Evolutionary conservation across 2,888 invertebrate genomes (phyloP).

Genomic region (Drosophila robusta): DNA sequence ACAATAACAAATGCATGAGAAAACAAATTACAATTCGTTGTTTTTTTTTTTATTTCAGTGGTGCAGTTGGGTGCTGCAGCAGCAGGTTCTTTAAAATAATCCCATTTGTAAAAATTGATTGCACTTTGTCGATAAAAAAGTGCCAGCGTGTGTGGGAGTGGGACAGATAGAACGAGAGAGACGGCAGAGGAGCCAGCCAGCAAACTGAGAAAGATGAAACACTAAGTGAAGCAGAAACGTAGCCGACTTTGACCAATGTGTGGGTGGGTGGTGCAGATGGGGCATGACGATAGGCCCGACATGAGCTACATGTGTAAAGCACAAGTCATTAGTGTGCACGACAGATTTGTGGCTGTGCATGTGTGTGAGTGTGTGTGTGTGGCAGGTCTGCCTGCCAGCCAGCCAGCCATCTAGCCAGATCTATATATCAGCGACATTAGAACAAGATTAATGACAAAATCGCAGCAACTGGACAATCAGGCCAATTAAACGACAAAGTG

Average conservation of each 20-base stretch:
- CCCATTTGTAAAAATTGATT: constrained; percentile 81
- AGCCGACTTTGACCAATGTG: constrained; percentile 56
- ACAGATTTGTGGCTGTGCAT: constrained; percentile 59
- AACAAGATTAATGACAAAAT: constrained; percentile 59
- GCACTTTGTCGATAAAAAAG: constrained; percentile 79
- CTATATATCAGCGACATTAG: constrained; percentile 36
- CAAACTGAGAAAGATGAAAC: constrained; percentile 61
- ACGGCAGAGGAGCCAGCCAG: constrained; percentile 8
- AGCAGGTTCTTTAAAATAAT: constrained; percentile 71
- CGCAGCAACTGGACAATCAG: constrained; percentile 38
- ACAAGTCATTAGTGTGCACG: constrained; percentile 74
- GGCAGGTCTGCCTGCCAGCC: constrained; percentile 7
- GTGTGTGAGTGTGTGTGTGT: constrained; percentile 34
- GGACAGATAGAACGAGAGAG: constrained; percentile 1
- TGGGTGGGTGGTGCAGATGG: constrained; percentile 24
- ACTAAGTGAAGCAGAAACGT: constrained; percentile 45
- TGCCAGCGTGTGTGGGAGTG: constrained; percentile 13
- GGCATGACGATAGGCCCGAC: constrained; percentile 49
- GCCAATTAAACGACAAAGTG: constrained; percentile 47
- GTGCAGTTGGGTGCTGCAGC: constrained; percentile 12
- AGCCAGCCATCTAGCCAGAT: constrained; percentile 6
- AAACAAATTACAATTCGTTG: constrained; percentile 79
- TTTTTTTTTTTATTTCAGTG: constrained; percentile 4
- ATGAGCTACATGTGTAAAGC: constrained; percentile 71
- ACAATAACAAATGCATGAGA: constrained; percentile 80